Percentiles rank a stretch among this genome's conserved stretches.
Evolutionary conservation across 2,797 vertebrate genomes (phyloP).

Genomic region (Allobates femoralis): DNA sequence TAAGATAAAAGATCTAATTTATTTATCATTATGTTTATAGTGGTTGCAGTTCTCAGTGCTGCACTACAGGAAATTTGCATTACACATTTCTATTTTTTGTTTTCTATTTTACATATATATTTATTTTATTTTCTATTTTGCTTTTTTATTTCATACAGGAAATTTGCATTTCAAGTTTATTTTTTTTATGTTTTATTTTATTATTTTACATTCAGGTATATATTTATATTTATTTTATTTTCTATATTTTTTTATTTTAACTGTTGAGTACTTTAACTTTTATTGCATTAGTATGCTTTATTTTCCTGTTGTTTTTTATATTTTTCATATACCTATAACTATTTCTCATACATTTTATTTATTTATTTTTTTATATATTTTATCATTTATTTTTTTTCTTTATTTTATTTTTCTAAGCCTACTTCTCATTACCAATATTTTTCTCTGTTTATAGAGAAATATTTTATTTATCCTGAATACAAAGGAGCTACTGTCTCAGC

Average conservation of each 20-base stretch:
- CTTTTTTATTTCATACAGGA: too few relatives aligned
- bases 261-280: not conserved
- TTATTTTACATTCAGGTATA: too few relatives aligned
- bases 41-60: not conserved
- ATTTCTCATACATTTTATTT: not conserved
- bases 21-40: not conserved
- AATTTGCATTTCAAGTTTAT: too few relatives aligned
- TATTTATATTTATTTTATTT: too few relatives aligned
- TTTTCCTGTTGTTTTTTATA: too few relatives aligned
- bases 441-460: constrained; percentile 11
- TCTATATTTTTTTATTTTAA: not conserved
- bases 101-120: too few relatives aligned
- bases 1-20: constrained; percentile 22
- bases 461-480: constrained; percentile 13
- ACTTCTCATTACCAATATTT: constrained; percentile 15
- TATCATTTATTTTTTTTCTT: not conserved
- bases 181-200: too few relatives aligned
- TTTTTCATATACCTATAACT: too few relatives aligned
- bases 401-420: not conserved
- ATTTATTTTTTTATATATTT: not conserved
- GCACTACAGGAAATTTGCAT: constrained; percentile 2
- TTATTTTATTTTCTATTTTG: too few relatives aligned
- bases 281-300: too few relatives aligned
- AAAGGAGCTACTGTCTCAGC: constrained; percentile 21
- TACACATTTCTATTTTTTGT: not conserved